phyloP scores from a whole-genome alignment of 2,888 invertebrate genomes.

The Desoria tigrina region DNA sequence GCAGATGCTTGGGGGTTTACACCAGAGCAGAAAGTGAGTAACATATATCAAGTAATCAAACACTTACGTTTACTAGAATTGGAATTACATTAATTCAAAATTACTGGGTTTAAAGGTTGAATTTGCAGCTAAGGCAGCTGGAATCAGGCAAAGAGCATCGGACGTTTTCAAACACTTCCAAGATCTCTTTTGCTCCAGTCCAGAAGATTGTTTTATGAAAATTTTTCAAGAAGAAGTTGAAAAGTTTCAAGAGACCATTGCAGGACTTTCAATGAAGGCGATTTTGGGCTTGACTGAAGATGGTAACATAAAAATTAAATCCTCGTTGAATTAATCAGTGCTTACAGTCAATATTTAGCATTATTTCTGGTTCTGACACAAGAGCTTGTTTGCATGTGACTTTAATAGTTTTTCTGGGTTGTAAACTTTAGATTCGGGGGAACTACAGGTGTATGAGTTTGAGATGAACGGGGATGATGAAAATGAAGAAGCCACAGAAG shows the following conservation, averaged over 20 bases:
- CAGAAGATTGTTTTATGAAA: slow-evolving; percentile 33
- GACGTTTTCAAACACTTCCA: slow-evolving; percentile 64
- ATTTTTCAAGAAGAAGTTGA: slow-evolving; percentile 59
- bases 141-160: slow-evolving; percentile 71
- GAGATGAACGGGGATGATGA: neutral
- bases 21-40: slow-evolving; percentile 62
- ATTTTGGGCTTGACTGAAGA: slow-evolving; percentile 65
- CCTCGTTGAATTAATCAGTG: neutral
- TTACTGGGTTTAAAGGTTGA: slow-evolving; percentile 56
- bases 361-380: too few relatives aligned
- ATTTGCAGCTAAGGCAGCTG: slow-evolving; percentile 69
- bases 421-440: slow-evolving; percentile 4
- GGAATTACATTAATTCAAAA: too few relatives aligned
- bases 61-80: neutral
- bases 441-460: neutral
- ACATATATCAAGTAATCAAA: neutral
- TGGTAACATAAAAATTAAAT: slow-evolving; percentile 15
- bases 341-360: too few relatives aligned
- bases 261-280: slow-evolving; percentile 65
- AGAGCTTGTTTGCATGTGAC: too few relatives aligned
- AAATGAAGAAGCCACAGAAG: too few relatives aligned
- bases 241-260: slow-evolving; percentile 68
- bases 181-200: slow-evolving; percentile 32
- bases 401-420: too few relatives aligned
- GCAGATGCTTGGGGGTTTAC: slow-evolving; percentile 70